Base-by-base conservation (phyloP, 2,113 vertebrate species). In the Epinephelus moara region DNA sequence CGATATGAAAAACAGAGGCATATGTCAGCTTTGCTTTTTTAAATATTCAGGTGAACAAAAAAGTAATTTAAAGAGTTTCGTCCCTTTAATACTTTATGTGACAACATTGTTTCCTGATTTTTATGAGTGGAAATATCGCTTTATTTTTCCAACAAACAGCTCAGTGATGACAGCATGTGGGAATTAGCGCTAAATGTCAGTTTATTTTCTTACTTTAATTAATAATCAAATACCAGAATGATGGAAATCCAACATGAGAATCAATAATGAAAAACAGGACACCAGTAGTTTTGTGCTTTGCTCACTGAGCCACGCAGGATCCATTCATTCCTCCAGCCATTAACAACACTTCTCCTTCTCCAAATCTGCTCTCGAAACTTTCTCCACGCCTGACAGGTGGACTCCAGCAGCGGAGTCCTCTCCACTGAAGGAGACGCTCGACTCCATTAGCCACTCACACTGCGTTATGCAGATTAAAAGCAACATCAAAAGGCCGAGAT, bases 401-500 rank as follows among this genome's bases (percentile, higher is more conserved):
- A 90, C 55, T 78, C 84, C 67, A 72, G 77, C 85, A 2, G 81
- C 23, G 78, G 68, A 50, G 30, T 73, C 64, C 79, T 85, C 81
- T 66, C 72, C 53, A 18, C 59, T 68, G 73, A 87, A 90, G 84
- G 74, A 91, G 91, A 81, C 67, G 85, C 86, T 82, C 78, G 0
- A 56, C 89, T 89, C 88, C 79, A 74, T 90, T 79, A 88, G 84
- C 89, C 85, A 61, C 88, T 85, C 80, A 10, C 63, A 5, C 63
- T 15, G 78, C 70, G 50, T 66, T 78, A 85, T 88, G 92, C 90
- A 93, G 84, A 94, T 94, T 90, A 81, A 85, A 84, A 72, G 86
- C 82, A 92, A 91, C 93, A 93, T 95, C 94, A 95, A 95, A 95
- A 75, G 91, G 90, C 78, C 59, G 49, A 93, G 91, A 95, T 95